Base-by-base conservation (phyloP, 1,140 invertebrate genomes). In the Drosophila saltans region DNA sequence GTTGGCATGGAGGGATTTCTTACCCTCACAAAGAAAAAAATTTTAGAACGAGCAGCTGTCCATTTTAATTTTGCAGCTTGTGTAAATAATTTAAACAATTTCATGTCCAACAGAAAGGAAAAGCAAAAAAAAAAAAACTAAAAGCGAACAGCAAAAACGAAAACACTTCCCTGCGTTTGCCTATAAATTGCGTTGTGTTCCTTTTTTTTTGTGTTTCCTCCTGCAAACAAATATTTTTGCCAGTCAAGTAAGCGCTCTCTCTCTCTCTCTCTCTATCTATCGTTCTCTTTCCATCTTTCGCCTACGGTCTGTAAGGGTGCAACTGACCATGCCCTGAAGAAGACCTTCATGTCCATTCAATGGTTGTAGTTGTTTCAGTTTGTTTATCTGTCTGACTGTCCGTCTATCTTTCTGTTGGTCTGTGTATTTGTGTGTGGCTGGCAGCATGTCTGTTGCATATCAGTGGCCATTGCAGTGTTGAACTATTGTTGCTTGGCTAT, bases 51-150 rank as follows among this genome's bases (percentile, higher is more conserved):
- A 77, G 65, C 76, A 83, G 73, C 65, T 86, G 83, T 88, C 83
- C 68, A 79, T 83, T 83, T 86, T 78, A 81, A 80, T 88, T 82
- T 82, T 76, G 61, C 72, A 82, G 83, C 79, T 72, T 74, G 85
- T 71, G 70, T 83, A 75, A 80, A 86, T 88, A 80, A 86, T 86
- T 86, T 88, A 86, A 88, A 82, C 79, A 83, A 69, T 80, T 88
- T 70, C 67, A 52, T 52, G 45, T 52, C 24, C 45, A 52, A 52
- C 21, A 52, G 24, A 52, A 52, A 48, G 8, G 26, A 48, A 48
- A 30, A 30, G 28, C 26, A 8, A 52, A 52, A 48, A 3, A 52
- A 36, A 36, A 36, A 52, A 52, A 48, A 3, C 26, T 4, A 36
- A 36, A 36, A 36, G 33, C 33, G 33, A 36, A 36, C 33, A 36